Conservation (phyloP, 2,113 vertebrate species). For the Salvelinus namaycush region DNA sequence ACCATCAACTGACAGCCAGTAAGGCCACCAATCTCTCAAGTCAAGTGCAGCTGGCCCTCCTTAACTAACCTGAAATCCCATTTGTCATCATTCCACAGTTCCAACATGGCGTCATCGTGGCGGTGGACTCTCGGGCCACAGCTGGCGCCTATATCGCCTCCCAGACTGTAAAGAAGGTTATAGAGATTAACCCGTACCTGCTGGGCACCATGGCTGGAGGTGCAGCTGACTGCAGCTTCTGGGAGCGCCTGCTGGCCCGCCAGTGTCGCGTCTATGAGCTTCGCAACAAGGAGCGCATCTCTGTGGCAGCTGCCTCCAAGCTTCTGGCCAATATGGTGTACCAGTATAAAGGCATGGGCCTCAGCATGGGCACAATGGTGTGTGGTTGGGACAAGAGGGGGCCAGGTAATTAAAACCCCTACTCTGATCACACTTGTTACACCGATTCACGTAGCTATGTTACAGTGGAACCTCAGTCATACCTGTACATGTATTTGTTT, state of each 20-base stretch:
- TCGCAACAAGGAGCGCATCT: conserved; percentile 92
- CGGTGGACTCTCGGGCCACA: conserved; percentile 89
- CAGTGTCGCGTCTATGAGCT: conserved; percentile 92
- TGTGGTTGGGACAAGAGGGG: conserved; percentile 95
- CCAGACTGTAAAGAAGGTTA: conserved; percentile 91
- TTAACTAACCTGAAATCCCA: background rate
- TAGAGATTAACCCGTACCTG: conserved; percentile 90
- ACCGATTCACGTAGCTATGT: too few relatives aligned
- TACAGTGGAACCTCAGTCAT: too few relatives aligned
- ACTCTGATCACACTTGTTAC: background rate
- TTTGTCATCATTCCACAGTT: conserved; percentile 69
- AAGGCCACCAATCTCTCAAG: too few relatives aligned
- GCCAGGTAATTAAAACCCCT: conserved; percentile 75
- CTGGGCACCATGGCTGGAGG: conserved; percentile 93
- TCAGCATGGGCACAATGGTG: conserved; percentile 95
- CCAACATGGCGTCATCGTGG: conserved; percentile 86
- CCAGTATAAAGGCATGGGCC: conserved; percentile 93
- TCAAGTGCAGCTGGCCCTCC: too few relatives aligned
- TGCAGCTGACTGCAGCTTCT: conserved; percentile 90
- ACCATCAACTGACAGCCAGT: too few relatives aligned
- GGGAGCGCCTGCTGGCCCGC: conserved; percentile 87
- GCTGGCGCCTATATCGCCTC: conserved; percentile 89
- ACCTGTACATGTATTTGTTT: too few relatives aligned
- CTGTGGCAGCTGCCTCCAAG: conserved; percentile 89
- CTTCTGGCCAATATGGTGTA: conserved; percentile 96